These are phyloP conservation scores for Lepisosteus oculatus DNA, from an alignment of 2,113 vertebrate species.

Conservation along the genomic window DNA sequence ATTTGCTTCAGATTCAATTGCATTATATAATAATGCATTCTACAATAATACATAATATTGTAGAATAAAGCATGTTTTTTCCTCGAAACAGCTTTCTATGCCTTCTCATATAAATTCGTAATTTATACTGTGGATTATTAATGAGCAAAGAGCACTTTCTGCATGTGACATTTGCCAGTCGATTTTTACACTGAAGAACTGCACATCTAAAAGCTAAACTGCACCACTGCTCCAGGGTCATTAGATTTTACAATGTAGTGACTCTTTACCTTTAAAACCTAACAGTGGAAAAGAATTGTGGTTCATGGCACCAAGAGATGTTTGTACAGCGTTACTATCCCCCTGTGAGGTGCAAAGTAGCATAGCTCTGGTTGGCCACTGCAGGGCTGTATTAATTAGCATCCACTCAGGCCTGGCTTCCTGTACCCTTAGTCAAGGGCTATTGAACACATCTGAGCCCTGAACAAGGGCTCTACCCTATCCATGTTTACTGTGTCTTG, in stretches of 20 bases:
- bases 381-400: conserved; percentile 2
- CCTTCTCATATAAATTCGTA: too few species aligned
- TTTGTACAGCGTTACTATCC: not conserved
- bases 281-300: not conserved
- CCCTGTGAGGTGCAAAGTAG: not conserved
- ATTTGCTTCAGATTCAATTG: too few species aligned
- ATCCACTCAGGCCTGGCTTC: conserved; percentile 1
- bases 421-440: conserved; percentile 5
- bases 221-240: not conserved
- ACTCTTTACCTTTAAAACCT: not conserved
- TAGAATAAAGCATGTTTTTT: too few species aligned
- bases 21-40: too few species aligned
- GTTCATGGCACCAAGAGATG: not conserved
- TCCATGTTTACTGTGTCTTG: not conserved
- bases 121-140: too few species aligned
- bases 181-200: too few species aligned
- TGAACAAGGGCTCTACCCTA: not conserved
- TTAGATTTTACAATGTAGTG: not conserved
- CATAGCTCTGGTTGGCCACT: not conserved
- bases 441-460: not conserved
- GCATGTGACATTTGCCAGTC: too few species aligned
- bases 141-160: too few species aligned
- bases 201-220: not conserved
- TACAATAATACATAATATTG: too few species aligned
- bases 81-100: too few species aligned